Base-by-base conservation (phyloP, 2,113 vertebrate species). In the Eidolon helvum region DNA sequence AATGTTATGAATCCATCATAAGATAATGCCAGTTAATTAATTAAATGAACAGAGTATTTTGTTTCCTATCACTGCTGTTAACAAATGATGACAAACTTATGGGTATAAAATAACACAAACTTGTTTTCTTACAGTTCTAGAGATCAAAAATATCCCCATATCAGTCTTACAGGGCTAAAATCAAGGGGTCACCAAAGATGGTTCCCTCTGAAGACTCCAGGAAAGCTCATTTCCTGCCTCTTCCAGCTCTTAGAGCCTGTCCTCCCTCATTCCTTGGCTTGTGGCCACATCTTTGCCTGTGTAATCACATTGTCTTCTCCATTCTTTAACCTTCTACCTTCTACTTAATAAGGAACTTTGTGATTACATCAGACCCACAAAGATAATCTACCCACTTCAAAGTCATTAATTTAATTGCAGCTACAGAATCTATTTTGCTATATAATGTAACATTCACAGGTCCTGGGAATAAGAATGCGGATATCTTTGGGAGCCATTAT, bases 171-270 rank as follows among this genome's bases (percentile, higher is more conserved):
- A 6, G 12, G 40, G 1, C 8, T 65, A 65, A 95, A 78, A 74
- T 74, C 16, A 53, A 61, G 8, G 16, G 14, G 2, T 33, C 1
- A 55, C 1, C 1, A 50, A 19, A 53, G 10, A 33, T 45, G 7
- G 0, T 18, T 24, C 7, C 3, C 9, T 77, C 1, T 48, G 1
- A 8, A 78, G 3, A 3, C 0, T 80, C 18, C 21, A 65, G 30
- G 11, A 87, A 33, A 72, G 10, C 61, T 35, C 0, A 10, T 69
- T 78, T 12, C 43, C 48, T 57, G 1, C 0, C 0, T 89, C 28
- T 90, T 66, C 18, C 3, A 69, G 9, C 4, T 59, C 15, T 35
- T 57, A 48, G 11, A 78, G 45, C 14, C 4, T 40, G 14, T 26
- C 6, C 7, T n/a, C 24, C 30, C 2, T 33, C 5, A 57, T 65